Evolutionary conservation across 2,888 invertebrate genomes (phyloP).

Genomic region (Aphidius colemani): DNA sequence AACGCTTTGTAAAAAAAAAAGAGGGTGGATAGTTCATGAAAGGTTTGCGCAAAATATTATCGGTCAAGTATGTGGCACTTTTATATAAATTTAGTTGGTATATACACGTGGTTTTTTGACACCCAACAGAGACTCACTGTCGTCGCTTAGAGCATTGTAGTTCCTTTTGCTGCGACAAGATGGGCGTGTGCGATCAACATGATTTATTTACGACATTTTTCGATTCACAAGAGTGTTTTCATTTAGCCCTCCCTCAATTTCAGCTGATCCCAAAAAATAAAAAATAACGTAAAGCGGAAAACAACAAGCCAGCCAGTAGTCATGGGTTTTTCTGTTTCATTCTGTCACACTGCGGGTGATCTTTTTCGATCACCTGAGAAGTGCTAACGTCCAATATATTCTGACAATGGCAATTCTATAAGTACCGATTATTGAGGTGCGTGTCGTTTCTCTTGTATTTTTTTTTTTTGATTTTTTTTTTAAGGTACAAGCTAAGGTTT

Average conservation of each 20-base stretch:
- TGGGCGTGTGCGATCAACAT: not conserved
- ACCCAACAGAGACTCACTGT: constrained; percentile 22
- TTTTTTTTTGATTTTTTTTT: too few species aligned
- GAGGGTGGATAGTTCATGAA: not conserved
- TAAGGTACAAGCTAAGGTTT: not conserved
- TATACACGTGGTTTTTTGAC: constrained; percentile 14
- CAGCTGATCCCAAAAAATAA: too few species aligned
- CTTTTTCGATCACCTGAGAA: constrained; percentile 3
- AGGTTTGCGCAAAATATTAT: constrained; percentile 43
- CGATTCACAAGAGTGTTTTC: not conserved
- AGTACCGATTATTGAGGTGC: constrained; percentile 33
- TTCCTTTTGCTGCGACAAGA: constrained; percentile 6
- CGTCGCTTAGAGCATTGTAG: not conserved
- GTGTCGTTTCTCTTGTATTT: constrained; percentile 4
- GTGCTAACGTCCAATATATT: not conserved
- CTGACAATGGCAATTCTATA: constrained; percentile 33
- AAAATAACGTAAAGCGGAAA: constrained; percentile 6
- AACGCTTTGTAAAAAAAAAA: too few species aligned
- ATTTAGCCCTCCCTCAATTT: too few species aligned
- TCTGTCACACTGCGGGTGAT: constrained; percentile 17
- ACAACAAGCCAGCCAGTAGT: constrained; percentile 19
- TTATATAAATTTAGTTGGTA: too few species aligned
- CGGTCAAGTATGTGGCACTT: constrained; percentile 6
- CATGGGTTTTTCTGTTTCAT: constrained; percentile 11
- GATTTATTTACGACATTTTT: constrained; percentile 18